Base-by-base conservation (phyloP, 2,888 invertebrate species). In the Miltochrista miniata region DNA sequence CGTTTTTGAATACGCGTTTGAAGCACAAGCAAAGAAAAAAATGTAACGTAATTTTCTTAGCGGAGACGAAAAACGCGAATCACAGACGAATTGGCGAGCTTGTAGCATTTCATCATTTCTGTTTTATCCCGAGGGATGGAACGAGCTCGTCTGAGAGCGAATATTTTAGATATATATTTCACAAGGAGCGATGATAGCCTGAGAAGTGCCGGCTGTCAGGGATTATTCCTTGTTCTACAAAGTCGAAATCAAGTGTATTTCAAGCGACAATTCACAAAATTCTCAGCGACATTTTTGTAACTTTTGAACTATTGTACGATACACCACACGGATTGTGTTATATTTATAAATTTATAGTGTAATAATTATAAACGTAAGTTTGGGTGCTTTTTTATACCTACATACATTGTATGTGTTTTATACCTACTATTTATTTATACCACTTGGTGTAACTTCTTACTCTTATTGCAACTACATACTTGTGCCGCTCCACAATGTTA, bases 131-230 rank as follows among this genome's bases (percentile, higher is more conserved):
- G 7, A 10, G 48, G 48, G 48, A 48, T 15, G 33, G 34, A 42
- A 18, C 42, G 24, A 41, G 35, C 47, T 29, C 36, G 29, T 36
- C 13, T 10, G 34, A 7, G 29, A n/a, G n/a, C 15, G 36, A 36
- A 48, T 36, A 47, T 48, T 11, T 48, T 29, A 24, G 15, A 42
- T 29, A 48, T 18, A 48, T 31, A 48, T 48, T 47, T 47, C 40
- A 40, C 33, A 33, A 12, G n/a, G 24, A 46, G 31, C 37, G 30
- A 9, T 37, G 45, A 45, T 45, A 39, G 37, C 14, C 14, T 7
- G 36, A 29, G 24, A 31, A 37, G 14, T 37, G 29, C 11, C n/a
- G 11, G 13, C 24, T 24, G 30, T 30, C 29, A 37, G 45, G 29
- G 11, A 36, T 11, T 14, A 30, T 37, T 45, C 11, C 5, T 24